Conservation (phyloP, 2,797 vertebrate species). For the Knipowitschia caucasica region DNA sequence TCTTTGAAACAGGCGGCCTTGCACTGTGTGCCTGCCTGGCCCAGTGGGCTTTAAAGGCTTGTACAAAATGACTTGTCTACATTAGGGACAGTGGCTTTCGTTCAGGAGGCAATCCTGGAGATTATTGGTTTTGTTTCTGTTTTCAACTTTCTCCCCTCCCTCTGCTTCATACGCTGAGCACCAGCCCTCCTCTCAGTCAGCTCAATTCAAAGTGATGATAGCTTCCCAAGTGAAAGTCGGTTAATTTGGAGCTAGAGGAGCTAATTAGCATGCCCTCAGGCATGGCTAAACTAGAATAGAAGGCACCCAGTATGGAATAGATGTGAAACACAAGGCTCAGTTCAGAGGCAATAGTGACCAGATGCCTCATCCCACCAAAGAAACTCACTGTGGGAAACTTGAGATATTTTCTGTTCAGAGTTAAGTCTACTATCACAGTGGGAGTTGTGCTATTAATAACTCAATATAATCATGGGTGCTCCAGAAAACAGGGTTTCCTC, state of each 20-base stretch:
- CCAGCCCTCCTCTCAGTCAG: slow-evolving; percentile 54
- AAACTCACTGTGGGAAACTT: slow-evolving; percentile 78
- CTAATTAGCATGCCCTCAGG: slow-evolving; percentile 96
- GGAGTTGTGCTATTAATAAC: no score
- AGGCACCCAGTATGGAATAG: slow-evolving; percentile 53
- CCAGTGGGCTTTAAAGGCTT: slow-evolving; percentile 77
- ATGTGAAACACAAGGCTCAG: slow-evolving; percentile 40
- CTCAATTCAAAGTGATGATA: slow-evolving; percentile 84
- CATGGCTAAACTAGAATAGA: slow-evolving; percentile 72
- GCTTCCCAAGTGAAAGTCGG: slow-evolving; percentile 93
- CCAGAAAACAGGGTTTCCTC: no score
- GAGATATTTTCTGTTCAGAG: background rate
- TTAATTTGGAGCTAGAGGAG: slow-evolving; percentile 91
- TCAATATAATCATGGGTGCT: no score
- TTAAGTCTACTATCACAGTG: no score
- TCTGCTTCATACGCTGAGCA: slow-evolving; percentile 37
- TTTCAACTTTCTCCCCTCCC: slow-evolving; percentile 64
- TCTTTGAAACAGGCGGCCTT: slow-evolving; percentile 83
- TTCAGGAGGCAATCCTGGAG: slow-evolving; percentile 84
- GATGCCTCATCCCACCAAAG: slow-evolving; percentile 65
- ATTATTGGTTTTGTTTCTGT: slow-evolving; percentile 93
- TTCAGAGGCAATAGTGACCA: slow-evolving; percentile 52
- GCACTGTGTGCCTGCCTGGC: slow-evolving; percentile 68
- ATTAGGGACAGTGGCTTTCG: slow-evolving; percentile 76
- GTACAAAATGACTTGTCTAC: slow-evolving; percentile 79